A percentile compares a stretch with the other conserved stretches of the same genome.
Conservation (phyloP, 64 coral and sea anemone genomes). For the Stichodactyla mertensii region DNA sequence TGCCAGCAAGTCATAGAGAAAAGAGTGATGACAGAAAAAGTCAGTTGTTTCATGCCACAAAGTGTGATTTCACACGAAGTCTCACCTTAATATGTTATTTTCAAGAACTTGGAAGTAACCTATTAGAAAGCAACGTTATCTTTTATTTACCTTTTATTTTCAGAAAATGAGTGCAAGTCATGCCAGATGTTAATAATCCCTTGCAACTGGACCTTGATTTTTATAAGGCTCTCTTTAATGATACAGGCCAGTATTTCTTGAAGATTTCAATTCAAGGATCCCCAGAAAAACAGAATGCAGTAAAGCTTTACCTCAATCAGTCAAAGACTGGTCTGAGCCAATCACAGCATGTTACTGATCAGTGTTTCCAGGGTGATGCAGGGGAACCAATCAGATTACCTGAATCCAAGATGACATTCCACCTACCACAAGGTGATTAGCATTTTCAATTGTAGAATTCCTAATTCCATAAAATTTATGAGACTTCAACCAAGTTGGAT, state of each 20-base stretch:
- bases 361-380: not conserved
- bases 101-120: no score
- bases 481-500: no score
- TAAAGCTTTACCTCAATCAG: not conserved
- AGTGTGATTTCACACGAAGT: no score
- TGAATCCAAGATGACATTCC: not conserved
- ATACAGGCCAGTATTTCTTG: not conserved
- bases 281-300: conserved; percentile 12
- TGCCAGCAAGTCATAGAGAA: no score
- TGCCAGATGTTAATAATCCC: not conserved
- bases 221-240: not conserved
- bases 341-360: not conserved
- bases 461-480: no score
- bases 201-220: not conserved
- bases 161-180: not conserved
- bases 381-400: not conserved
- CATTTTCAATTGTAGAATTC: not conserved
- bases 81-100: no score
- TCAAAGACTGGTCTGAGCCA: not conserved
- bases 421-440: not conserved
- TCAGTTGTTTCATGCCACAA: no score
- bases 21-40: no score
- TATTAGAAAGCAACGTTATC: no score
- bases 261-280: conserved; percentile 10
- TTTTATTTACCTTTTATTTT: not conserved